Conservation (phyloP, 2,113 vertebrate genomes). For the Columba janthina region DNA sequence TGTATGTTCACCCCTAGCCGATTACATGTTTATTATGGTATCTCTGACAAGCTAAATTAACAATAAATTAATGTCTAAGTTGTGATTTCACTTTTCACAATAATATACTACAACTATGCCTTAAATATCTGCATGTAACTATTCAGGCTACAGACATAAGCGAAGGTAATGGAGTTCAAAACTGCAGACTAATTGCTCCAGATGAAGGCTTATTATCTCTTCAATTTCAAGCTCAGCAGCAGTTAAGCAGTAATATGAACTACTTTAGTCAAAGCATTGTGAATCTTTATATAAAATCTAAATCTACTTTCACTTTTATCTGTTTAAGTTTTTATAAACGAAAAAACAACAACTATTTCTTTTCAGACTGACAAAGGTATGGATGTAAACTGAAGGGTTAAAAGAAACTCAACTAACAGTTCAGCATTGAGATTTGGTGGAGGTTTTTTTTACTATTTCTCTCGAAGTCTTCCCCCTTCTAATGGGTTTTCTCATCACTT, state of each 20-base stretch:
- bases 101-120: not conserved
- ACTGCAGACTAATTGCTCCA: slow-evolving; percentile 37
- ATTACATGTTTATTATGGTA: not conserved
- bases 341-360: not conserved
- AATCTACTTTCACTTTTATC: not conserved
- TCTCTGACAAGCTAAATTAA: not conserved
- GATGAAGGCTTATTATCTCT: slow-evolving; percentile 13
- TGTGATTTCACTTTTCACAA: slow-evolving; percentile 1
- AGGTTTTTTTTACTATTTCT: not conserved
- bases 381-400: not conserved
- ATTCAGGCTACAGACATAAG: not conserved
- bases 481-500: not conserved
- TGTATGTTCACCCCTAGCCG: no score
- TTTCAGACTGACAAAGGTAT: not conserved
- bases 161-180: slow-evolving; percentile 18
- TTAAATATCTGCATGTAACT: not conserved
- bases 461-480: not conserved
- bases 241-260: not conserved
- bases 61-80: slow-evolving; percentile 2
- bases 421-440: not conserved
- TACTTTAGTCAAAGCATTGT: not conserved
- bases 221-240: not conserved
- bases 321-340: not conserved
- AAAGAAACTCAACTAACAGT: not conserved
- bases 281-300: not conserved